These are phyloP conservation scores for Drosophila neocordata DNA, from an alignment of 1,140 invertebrate species.

Conservation along the genomic window DNA sequence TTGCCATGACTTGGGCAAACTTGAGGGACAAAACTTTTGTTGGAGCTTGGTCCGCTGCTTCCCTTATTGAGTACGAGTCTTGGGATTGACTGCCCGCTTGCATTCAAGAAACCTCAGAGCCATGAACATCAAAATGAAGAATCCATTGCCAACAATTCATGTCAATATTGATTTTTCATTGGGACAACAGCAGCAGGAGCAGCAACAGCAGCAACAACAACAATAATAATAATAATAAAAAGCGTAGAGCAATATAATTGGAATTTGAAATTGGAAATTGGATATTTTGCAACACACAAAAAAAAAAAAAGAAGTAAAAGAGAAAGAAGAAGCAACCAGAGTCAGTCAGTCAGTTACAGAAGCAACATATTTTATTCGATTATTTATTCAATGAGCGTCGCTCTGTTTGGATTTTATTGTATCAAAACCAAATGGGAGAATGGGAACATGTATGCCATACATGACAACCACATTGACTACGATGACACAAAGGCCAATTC, in stretches of 20 bases:
- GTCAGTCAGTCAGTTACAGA: conserved; percentile 14
- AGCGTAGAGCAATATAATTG: conserved; percentile 80
- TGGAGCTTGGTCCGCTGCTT: conserved; percentile 25
- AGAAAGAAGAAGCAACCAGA: neutral
- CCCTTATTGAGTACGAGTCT: conserved; percentile 45
- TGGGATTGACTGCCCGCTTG: conserved; percentile 30
- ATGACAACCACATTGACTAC: conserved; percentile 57
- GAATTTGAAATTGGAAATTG: conserved; percentile 81
- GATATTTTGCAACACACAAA: conserved; percentile 73
- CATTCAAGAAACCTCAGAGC: conserved; percentile 15
- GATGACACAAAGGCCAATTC: conserved; percentile 71
- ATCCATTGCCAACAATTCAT: conserved; percentile 59
- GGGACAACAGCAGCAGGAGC: conserved; percentile 41
- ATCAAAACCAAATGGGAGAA: conserved; percentile 36
- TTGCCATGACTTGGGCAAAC: conserved; percentile 23
- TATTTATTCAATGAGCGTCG: conserved; percentile 79
- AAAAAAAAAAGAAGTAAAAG: conserved; percentile 45
- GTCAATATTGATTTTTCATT: conserved; percentile 81
- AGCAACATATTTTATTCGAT: conserved; percentile 70
- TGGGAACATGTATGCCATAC: conserved; percentile 63
- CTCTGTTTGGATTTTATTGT: conserved; percentile 76
- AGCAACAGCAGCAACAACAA: conserved; percentile 32
- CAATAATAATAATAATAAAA: conserved; percentile 76
- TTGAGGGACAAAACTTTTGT: conserved; percentile 14
- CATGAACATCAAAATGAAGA: conserved; percentile 27